Evolutionary conservation across 2,888 invertebrate species (phyloP), one percentile per base, ranked within the genome.

Genomic region (Fragum fragum): DNA sequence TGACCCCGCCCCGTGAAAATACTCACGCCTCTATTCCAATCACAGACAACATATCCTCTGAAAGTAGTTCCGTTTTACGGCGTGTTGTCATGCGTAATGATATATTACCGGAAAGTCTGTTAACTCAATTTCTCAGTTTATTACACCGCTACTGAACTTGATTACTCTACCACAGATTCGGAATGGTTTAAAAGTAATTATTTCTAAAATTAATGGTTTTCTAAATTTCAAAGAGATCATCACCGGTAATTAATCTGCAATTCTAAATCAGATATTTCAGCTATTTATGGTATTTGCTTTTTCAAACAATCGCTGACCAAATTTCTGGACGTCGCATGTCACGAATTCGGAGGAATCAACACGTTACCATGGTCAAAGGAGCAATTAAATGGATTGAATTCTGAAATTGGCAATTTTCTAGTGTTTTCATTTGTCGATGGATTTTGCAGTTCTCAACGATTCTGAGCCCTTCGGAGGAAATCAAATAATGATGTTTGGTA

Each of bases 81-180:
- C 5, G 5, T 42, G 66, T 66, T 66, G 71, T 73, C 81, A 79
- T 79, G 79, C 81, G 85, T 73, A 70, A 39, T 81, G 76, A 77
- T 75, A 69, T 71, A 76, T 63, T 76, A 69, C 63, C 73, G 66
- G 39, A 71, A 79, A 69, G 85, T 85, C 85, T 85, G 85, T 74
- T 79, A 85, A 85, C 81, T 77, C 79, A 76, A 85, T 85, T 85
- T 85, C 74, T 78, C 76, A 81, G 77, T 85, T 85, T 85, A 85
- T 81, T 85, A 76, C 79, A 74, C 77, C 77, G 74, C 72, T 81
- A 73, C 78, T 61, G 74, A 70, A 42, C 52, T 71, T 85, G 81
- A 85, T 85, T 73, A 73, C 76, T 81, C 72, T 76, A 81, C 79
- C 85, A 85, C 47, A 74, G 77, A 36, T 73, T 69, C 57, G 73